These are phyloP conservation scores for Conus canariensis DNA, from an alignment of 2,888 invertebrate species.

Conservation along the genomic window DNA sequence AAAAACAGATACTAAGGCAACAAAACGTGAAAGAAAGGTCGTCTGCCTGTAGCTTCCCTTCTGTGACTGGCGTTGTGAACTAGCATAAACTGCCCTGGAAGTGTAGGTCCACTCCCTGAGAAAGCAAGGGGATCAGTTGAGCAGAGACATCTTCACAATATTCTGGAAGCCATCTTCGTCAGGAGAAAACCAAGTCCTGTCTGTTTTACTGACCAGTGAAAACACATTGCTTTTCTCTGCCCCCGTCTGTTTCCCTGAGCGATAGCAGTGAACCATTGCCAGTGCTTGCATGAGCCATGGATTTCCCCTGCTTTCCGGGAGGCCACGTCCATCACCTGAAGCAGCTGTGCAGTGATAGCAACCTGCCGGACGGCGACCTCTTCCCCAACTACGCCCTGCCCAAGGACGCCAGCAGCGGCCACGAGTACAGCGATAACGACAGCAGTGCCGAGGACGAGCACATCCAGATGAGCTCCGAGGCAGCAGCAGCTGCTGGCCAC, in stretches of 20 bases:
- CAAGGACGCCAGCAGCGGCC: constrained; percentile 35
- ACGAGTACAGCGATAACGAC: constrained; percentile 41
- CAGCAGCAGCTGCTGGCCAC: neutral
- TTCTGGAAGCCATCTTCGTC: no score
- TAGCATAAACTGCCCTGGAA: no score
- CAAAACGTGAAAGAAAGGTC: no score
- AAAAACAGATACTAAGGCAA: no score
- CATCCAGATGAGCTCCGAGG: constrained; percentile 13
- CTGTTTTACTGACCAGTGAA: neutral
- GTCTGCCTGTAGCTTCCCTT: no score
- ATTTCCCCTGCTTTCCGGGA: constrained; percentile 36
- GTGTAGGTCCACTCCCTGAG: no score
- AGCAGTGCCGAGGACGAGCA: constrained; percentile 38
- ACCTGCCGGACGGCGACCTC: constrained; percentile 34
- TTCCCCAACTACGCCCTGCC: constrained; percentile 38
- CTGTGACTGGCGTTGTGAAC: no score
- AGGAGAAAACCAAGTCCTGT: neutral
- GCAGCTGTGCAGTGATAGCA: constrained; percentile 42
- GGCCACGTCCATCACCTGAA: constrained; percentile 36
- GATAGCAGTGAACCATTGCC: neutral
- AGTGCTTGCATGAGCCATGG: constrained; percentile 17
- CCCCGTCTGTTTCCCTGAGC: no score
- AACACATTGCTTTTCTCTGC: neutral
- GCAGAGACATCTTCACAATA: no score
- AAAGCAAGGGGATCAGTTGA: no score